Evolutionary conservation across 2,797 vertebrate genomes (phyloP).

Genomic region (Scarus forsteni): DNA sequence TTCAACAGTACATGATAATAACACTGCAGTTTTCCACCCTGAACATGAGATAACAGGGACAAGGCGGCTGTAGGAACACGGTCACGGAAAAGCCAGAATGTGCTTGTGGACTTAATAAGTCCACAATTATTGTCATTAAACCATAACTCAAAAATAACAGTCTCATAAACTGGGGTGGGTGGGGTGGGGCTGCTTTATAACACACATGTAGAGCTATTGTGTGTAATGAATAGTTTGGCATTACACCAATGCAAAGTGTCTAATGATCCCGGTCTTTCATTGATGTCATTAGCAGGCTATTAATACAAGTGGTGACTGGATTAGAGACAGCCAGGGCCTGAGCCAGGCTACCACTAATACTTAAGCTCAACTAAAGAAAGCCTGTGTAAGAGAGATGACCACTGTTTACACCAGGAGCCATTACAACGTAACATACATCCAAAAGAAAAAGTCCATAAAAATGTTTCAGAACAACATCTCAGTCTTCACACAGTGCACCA

Average conservation of each 20-base stretch:
- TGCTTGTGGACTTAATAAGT: too few species aligned
- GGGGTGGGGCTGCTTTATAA: too few species aligned
- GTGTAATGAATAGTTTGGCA: conserved; percentile 4
- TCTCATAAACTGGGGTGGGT: background rate
- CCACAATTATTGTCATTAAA: too few species aligned
- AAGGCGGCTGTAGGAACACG: too few species aligned
- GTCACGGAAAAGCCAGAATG: too few species aligned
- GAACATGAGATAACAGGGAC: too few species aligned
- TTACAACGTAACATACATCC: background rate
- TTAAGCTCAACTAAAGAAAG: conserved; percentile 18
- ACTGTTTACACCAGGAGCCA: conserved; percentile 36
- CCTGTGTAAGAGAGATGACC: conserved; percentile 10
- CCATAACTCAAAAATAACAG: background rate
- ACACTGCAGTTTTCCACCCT: too few species aligned
- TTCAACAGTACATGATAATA: too few species aligned
- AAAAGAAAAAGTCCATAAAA: too few species aligned
- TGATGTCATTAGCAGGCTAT: conserved; percentile 59
- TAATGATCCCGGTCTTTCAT: conserved; percentile 20
- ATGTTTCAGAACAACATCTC: too few species aligned
- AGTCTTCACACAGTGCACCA: background rate
- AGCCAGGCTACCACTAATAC: conserved; percentile 32
- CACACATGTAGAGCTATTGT: background rate
- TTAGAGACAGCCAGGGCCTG: conserved; percentile 47
- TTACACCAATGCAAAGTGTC: conserved; percentile 17
- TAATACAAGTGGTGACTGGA: conserved; percentile 61